Percentiles rank a stretch among this genome's conserved stretches.
Conservation (phyloP, 2,797 vertebrate genomes). For the Ciconia nigra region DNA sequence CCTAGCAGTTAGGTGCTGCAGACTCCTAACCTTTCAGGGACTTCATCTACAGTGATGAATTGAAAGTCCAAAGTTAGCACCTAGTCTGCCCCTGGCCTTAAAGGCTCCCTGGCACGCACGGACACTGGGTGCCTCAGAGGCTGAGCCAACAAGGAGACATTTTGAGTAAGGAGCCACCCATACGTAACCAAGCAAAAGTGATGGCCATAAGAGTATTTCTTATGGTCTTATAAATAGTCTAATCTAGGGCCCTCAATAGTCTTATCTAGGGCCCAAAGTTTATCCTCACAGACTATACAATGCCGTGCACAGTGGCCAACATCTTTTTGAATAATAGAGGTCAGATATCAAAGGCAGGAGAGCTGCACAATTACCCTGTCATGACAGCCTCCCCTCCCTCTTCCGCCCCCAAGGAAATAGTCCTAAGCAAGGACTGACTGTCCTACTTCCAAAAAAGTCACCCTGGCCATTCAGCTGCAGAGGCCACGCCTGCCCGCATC, state of each 20-base stretch:
- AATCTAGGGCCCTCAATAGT: too few relatives aligned
- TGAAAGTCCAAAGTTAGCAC: neutral
- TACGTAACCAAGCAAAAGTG: neutral
- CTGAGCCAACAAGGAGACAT: neutral
- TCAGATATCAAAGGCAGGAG: neutral
- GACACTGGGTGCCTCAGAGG: neutral
- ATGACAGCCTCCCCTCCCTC: neutral
- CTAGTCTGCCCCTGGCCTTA: neutral
- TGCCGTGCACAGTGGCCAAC: neutral
- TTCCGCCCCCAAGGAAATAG: neutral
- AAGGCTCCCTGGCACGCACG: neutral
- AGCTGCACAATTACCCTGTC: neutral
- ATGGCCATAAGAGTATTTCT: neutral
- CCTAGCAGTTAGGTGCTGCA: neutral
- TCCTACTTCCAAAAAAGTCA: neutral
- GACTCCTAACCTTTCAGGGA: neutral
- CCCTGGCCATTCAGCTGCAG: neutral
- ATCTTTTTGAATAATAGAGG: neutral
- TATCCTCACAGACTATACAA: neutral
- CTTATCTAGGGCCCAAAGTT: neutral
- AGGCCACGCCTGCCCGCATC: neutral
- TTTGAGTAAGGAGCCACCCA: neutral
- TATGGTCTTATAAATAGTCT: too few relatives aligned
- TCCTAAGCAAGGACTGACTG: neutral
- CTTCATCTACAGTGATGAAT: neutral